Conservation (phyloP, 2,888 invertebrate genomes). For the Lycocerus yunnanus region DNA sequence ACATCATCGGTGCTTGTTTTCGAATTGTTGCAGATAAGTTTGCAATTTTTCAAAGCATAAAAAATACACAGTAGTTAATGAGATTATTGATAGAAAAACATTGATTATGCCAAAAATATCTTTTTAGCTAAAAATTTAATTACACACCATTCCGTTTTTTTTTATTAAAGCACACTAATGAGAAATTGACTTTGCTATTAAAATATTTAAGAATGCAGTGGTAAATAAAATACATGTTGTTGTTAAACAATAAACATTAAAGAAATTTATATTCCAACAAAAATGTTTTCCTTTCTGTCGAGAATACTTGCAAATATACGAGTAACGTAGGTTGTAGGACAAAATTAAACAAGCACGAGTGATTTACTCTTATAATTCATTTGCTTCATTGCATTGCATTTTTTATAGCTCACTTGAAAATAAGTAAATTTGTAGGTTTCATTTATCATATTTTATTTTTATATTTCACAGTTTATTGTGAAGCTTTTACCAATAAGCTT, state of each 20-base stretch:
- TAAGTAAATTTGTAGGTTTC: constrained; percentile 27
- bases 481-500: constrained; percentile 4
- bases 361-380: constrained; percentile 30
- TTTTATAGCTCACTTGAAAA: constrained; percentile 24
- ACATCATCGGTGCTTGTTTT: no score
- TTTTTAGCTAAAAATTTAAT: no score
- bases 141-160: not conserved
- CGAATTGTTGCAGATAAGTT: no score
- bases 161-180: not conserved
- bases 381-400: constrained; percentile 27
- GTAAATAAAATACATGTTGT: not conserved
- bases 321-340: constrained; percentile 7
- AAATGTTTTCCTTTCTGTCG: not conserved
- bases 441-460: constrained; percentile 12
- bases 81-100: no score
- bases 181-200: not conserved
- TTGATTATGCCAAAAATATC: no score
- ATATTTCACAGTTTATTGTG: constrained; percentile 2
- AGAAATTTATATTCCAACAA: not conserved
- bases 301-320: not conserved
- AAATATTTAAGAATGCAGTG: not conserved
- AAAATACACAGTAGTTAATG: no score
- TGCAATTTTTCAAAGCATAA: no score
- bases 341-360: constrained; percentile 28
- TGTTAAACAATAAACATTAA: not conserved